Conservation (phyloP, 2,888 invertebrate species). For the Macrosoma leucophasiata region DNA sequence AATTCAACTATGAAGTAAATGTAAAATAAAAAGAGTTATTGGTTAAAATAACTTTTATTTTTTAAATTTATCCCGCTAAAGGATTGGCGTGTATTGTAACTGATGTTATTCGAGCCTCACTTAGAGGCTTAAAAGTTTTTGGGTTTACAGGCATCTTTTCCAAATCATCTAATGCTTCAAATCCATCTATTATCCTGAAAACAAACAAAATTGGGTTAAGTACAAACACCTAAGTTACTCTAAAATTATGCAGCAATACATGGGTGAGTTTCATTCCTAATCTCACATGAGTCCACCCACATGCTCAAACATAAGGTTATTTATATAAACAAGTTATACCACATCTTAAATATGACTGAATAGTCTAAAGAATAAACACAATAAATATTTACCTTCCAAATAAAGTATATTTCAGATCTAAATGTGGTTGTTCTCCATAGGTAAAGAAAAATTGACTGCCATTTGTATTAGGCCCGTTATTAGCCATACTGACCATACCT, state of each 20-base stretch:
- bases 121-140: constrained; percentile 91
- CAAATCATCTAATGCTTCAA: constrained; percentile 95
- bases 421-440: constrained; percentile 94
- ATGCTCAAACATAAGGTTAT: no score
- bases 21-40: constrained; percentile 5
- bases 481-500: constrained; percentile 97
- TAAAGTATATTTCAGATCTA: constrained; percentile 97
- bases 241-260: no score
- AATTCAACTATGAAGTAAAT: constrained; percentile 1
- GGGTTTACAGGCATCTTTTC: constrained; percentile 96
- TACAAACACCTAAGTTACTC: no score
- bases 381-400: constrained; percentile 88
- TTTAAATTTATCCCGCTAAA: constrained; percentile 80
- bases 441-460: constrained; percentile 98
- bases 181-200: constrained; percentile 96
- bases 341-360: background rate
- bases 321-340: no score
- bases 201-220: constrained; percentile 24
- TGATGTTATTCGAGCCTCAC: constrained; percentile 89
- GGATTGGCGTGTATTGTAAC: constrained; percentile 99
- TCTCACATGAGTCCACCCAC: no score
- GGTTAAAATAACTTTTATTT: constrained; percentile 18
- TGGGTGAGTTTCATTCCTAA: no score
- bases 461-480: constrained; percentile 98
- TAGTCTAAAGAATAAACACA: background rate